Evolutionary conservation across 2,888 invertebrate species (phyloP), one percentile per base, ranked within the genome.

Genomic region (Patella depressa): DNA sequence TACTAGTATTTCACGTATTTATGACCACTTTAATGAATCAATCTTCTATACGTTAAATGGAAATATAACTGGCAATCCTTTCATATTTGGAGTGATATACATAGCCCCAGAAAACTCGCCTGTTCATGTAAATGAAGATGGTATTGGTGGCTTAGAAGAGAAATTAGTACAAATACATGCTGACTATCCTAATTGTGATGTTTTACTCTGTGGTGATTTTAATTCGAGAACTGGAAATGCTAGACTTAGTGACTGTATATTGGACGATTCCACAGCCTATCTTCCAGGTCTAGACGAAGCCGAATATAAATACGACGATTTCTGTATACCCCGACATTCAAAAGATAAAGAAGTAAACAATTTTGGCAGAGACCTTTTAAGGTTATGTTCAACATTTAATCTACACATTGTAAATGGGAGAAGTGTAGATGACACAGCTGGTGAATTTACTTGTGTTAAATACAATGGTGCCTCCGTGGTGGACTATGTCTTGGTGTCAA

Each of bases 401-500:
- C n/a, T n/a, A 65, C 65, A 65, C 24, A 19, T 65, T 65, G 65
- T 65, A 19, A 65, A 65, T 65, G 65, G 65, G 19, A 65, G 65
- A 65, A 19, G n/a, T 19, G 65, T 9, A 7, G 14, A 65, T 9
- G 24, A 65, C 24, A 9, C 19, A 24, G 11, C 24, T 9, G 65
- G 65, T 15, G 65, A 65, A 65, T 65, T 9, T 65, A 65, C 65
- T 65, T 65, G 65, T 19, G 24, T 65, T 19, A 65, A 65, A 19
- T 65, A 65, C 24, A 65, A 65, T 65, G 65, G 65, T 19, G 65
- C 65, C 14, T 65, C n/a, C n/a, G 65, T 65, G 24, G 65, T 65
- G n/a, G 65, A 65, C 24, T 65, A 65, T 65, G 15, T 59, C 7
- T 7, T 65, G 9, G 19, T 65, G 12, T 65, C 19, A 19, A 19